A percentile compares a stretch with the other conserved stretches of the same genome.
Conservation (phyloP, 2,113 vertebrate species). For the Chaenogobius annularis region DNA sequence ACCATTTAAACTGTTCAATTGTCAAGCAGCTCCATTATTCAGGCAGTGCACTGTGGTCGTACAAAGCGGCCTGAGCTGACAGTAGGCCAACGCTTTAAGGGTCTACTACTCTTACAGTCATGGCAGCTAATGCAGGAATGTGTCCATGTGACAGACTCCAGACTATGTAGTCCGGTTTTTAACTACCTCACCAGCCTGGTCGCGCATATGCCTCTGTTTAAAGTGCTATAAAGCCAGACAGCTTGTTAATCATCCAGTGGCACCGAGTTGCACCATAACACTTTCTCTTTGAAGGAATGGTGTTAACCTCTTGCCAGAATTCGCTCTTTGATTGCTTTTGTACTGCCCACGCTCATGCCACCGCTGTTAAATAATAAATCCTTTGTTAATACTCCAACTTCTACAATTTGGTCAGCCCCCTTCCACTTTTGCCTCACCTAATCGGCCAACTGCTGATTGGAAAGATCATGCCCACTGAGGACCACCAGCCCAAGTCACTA, state of each 20-base stretch:
- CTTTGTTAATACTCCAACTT: conserved; percentile 24
- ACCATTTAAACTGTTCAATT: conserved; percentile 41
- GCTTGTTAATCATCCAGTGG: conserved; percentile 70
- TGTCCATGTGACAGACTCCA: conserved; percentile 76
- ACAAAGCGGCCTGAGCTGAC: conserved; percentile 42
- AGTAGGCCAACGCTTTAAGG: conserved; percentile 40
- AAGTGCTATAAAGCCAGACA: conserved; percentile 48
- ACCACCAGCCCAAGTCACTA: conserved; percentile 44
- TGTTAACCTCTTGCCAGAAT: conserved; percentile 18
- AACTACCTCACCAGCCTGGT: conserved; percentile 53
- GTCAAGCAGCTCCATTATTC: conserved; percentile 61
- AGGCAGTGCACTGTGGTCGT: conserved; percentile 14
- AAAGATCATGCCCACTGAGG: conserved; percentile 39
- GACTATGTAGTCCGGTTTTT: conserved; percentile 66
- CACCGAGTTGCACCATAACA: conserved; percentile 39
- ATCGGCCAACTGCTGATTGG: conserved; percentile 16
- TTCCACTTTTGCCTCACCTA: not conserved
- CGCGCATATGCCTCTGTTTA: conserved; percentile 57
- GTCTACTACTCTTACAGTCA: conserved; percentile 48
- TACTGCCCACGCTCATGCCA: conserved; percentile 15
- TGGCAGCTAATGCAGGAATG: conserved; percentile 72
- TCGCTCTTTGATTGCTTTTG: conserved; percentile 13
- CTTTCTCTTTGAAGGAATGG: conserved; percentile 43
- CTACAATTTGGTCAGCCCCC: conserved; percentile 9
- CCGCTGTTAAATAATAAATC: not conserved